phyloP scores from a whole-genome alignment of 2,888 invertebrate genomes.

The Drosophila birchii region DNA sequence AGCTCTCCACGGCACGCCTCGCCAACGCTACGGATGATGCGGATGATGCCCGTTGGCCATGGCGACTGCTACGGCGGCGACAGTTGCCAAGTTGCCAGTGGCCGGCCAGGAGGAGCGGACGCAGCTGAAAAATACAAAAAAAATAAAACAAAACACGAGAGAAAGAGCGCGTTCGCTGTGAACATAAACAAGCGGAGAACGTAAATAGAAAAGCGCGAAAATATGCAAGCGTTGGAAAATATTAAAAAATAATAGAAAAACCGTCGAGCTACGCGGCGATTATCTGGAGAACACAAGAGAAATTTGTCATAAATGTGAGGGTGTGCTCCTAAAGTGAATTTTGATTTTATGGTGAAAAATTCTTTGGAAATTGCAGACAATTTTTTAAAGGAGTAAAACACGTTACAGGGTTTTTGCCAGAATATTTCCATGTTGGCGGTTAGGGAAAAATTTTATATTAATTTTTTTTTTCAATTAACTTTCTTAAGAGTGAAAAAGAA shows the following conservation, averaged over 20 bases:
- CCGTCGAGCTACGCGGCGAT: conserved; percentile 16
- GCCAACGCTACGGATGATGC: conserved; percentile 52
- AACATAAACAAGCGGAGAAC: conserved; percentile 29
- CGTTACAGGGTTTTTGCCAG: background rate
- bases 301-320: conserved; percentile 1
- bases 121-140: conserved; percentile 53
- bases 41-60: conserved; percentile 53
- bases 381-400: background rate
- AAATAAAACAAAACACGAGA: conserved; percentile 30
- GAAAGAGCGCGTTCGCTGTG: conserved; percentile 3
- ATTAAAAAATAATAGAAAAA: conserved; percentile 65
- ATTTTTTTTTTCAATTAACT: background rate
- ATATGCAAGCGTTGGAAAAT: conserved; percentile 58
- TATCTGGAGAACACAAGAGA: conserved; percentile 9
- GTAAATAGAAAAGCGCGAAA: conserved; percentile 59
- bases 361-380: background rate
- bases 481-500: background rate
- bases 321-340: conserved; percentile 10
- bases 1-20: conserved; percentile 71
- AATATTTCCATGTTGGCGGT: background rate
- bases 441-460: background rate
- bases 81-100: conserved; percentile 63
- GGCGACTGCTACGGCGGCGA: conserved; percentile 29
- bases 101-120: conserved; percentile 71
- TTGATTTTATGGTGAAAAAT: conserved; percentile 2